Evolutionary conservation across 2,888 invertebrate species (phyloP).

Genomic region (Macaria liturata): DNA sequence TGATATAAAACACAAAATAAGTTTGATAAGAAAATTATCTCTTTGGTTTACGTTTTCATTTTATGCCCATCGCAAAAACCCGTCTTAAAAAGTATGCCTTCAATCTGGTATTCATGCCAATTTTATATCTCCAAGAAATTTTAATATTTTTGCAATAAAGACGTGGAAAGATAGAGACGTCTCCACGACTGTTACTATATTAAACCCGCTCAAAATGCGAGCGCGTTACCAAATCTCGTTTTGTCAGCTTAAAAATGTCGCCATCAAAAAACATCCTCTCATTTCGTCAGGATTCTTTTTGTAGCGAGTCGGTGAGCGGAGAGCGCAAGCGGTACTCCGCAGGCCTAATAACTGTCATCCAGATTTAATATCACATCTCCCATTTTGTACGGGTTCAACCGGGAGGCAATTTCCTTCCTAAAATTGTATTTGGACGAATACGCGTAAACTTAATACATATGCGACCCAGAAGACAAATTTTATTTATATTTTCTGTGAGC

Average conservation of each 20-base stretch:
- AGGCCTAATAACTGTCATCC: slow-evolving; percentile 78
- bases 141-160: no score
- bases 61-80: no score
- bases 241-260: slow-evolving; percentile 51
- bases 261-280: slow-evolving; percentile 57
- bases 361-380: slow-evolving; percentile 80
- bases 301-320: slow-evolving; percentile 47
- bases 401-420: slow-evolving; percentile 77
- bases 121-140: no score
- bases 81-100: no score
- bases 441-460: slow-evolving; percentile 76
- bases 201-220: slow-evolving; percentile 21
- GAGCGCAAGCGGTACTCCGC: slow-evolving; percentile 48
- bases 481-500: slow-evolving; percentile 64
- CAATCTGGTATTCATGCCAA: no score
- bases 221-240: slow-evolving; percentile 35
- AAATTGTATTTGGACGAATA: slow-evolving; percentile 78
- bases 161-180: slow-evolving; percentile 1
- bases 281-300: slow-evolving; percentile 60
- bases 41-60: no score
- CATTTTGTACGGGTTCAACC: slow-evolving; percentile 70
- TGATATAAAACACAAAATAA: no score
- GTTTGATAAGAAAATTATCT: no score
- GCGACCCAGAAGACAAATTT: slow-evolving; percentile 74
- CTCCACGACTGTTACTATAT: slow-evolving; percentile 22